Evolutionary conservation across 2,888 invertebrate genomes (phyloP).

Genomic region (Bruchidius siliquastri): DNA sequence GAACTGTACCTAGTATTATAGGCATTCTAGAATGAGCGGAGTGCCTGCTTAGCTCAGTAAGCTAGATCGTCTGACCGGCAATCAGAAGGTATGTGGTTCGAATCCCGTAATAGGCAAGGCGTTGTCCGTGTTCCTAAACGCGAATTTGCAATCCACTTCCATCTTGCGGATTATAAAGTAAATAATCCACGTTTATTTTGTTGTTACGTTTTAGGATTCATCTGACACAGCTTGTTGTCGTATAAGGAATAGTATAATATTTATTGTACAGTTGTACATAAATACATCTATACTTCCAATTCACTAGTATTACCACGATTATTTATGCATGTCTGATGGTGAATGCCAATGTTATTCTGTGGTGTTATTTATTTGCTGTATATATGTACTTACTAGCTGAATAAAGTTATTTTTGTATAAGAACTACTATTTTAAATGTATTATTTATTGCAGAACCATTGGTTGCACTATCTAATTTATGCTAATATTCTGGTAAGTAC

Average conservation of each 20-base stretch:
- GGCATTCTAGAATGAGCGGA: too few species aligned
- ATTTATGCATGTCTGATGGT: slow-evolving; percentile 1
- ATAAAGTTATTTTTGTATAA: background rate
- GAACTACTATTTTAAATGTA: background rate
- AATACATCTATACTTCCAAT: background rate
- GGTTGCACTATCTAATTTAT: background rate
- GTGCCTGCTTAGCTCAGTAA: too few species aligned
- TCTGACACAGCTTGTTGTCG: too few species aligned
- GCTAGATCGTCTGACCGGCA: too few species aligned
- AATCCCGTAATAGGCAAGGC: too few species aligned
- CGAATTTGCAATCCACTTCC: too few species aligned
- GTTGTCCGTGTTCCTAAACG: too few species aligned
- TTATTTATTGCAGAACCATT: background rate
- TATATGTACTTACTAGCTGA: background rate
- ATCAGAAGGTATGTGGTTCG: too few species aligned
- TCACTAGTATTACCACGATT: background rate
- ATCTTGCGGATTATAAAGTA: too few species aligned
- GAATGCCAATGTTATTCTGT: background rate
- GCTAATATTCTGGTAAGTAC: background rate
- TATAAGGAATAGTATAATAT: background rate
- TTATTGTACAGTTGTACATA: background rate
- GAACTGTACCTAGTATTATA: too few species aligned
- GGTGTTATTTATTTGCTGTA: background rate
- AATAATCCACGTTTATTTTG: too few species aligned
- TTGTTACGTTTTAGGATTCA: background rate